Conservation (phyloP, 2,797 vertebrate species). For the Typhlichthys eigenmanni region DNA sequence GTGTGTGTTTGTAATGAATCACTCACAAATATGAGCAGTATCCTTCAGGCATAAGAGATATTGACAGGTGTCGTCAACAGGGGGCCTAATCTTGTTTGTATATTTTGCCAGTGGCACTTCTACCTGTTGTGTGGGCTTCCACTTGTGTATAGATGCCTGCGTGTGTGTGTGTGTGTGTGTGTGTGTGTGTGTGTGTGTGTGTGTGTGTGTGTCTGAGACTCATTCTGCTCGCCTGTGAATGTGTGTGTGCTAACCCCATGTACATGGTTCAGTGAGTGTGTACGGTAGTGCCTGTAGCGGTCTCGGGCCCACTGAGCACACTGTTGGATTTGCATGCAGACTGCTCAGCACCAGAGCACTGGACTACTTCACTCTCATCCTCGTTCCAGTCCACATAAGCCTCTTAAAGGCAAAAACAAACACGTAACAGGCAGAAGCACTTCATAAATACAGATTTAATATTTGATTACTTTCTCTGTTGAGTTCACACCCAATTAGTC, state of each 20-base stretch:
- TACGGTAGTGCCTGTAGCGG: conserved; percentile 32
- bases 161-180: conserved; percentile 10
- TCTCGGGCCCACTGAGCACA: conserved; percentile 15
- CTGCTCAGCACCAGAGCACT: conserved; percentile 7
- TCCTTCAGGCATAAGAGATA: conserved; percentile 54
- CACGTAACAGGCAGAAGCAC: not conserved
- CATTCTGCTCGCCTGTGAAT: conserved; percentile 8
- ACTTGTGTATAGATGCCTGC: conserved; percentile 6
- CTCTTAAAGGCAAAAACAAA: not conserved
- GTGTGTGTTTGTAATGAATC: conserved; percentile 41
- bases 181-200: conserved; percentile 5
- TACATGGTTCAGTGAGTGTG: not conserved
- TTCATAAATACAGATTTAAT: conserved; percentile 12
- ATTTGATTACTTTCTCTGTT: conserved; percentile 30
- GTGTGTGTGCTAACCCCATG: not conserved
- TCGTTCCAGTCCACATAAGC: conserved; percentile 15
- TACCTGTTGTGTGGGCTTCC: conserved; percentile 17
- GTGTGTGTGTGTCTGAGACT: not conserved
- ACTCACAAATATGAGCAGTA: conserved; percentile 32
- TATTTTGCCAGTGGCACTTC: conserved; percentile 49
- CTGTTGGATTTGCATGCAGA: conserved; percentile 21
- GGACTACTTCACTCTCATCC: conserved; percentile 21
- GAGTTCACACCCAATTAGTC: conserved; percentile 43
- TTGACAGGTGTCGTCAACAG: conserved; percentile 65
- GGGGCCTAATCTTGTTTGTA: conserved; percentile 57